Percentiles rank a stretch among this genome's conserved stretches.
Conservation (phyloP, 30 jellyfish, hydroid and myxozoan genomes). For the Aurelia coerulea region DNA sequence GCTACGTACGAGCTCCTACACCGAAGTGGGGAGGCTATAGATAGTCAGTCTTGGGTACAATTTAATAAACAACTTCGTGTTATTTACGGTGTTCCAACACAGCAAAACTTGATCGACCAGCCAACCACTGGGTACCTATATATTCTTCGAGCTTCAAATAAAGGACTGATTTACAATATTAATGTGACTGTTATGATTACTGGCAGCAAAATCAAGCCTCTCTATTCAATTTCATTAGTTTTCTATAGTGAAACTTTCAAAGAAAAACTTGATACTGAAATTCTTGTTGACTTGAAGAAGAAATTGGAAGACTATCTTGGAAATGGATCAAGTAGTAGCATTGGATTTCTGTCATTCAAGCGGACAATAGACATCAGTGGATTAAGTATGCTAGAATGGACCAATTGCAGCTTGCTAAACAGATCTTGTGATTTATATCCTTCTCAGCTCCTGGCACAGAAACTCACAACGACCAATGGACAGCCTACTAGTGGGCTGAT, state of each 20-base stretch:
- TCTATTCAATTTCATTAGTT: slow-evolving; percentile 2
- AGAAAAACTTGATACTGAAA: slow-evolving; percentile 1
- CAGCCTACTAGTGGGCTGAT: slow-evolving; percentile 2
- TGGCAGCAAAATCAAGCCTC: slow-evolving; percentile 39
- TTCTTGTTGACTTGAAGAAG: slow-evolving; percentile 6
- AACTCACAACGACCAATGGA: slow-evolving; percentile 14
- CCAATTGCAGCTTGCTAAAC: slow-evolving; percentile 48
- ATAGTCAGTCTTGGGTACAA: slow-evolving; percentile 81
- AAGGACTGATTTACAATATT: background rate
- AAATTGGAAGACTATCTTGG: slow-evolving; percentile 16
- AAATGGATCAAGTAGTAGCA: background rate
- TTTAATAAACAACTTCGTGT: slow-evolving; percentile 36
- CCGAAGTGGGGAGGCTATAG: background rate
- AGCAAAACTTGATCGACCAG: slow-evolving; percentile 23
- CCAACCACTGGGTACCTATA: slow-evolving; percentile 77
- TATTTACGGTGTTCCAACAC: slow-evolving; percentile 85
- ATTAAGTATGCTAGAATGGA: slow-evolving; percentile 12
- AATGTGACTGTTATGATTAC: slow-evolving; percentile 24
- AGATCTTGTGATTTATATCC: slow-evolving; percentile 13
- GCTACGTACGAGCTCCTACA: slow-evolving; percentile 20
- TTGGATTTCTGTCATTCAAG: slow-evolving; percentile 30
- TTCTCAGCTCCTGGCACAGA: background rate
- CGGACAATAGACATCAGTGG: slow-evolving; percentile 26
- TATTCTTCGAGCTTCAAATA: slow-evolving; percentile 27
- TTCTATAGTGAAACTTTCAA: slow-evolving; percentile 6